Evolutionary conservation across 2,113 vertebrate genomes (phyloP).

Genomic region (Sinosuthora webbiana): DNA sequence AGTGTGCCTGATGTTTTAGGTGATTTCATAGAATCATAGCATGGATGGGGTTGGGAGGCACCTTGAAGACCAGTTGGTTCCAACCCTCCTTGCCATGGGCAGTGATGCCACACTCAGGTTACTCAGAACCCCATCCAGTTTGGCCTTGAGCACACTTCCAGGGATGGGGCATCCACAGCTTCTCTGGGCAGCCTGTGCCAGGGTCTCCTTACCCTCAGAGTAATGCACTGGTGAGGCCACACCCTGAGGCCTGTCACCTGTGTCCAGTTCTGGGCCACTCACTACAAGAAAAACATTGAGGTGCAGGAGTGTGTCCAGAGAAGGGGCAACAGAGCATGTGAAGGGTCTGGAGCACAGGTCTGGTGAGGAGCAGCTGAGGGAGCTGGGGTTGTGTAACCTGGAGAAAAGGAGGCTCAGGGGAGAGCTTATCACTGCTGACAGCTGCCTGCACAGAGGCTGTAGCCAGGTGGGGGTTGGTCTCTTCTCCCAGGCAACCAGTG

Average conservation of each 20-base stretch:
- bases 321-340: not conserved
- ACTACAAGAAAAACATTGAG: not conserved
- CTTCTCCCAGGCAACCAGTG: fast-evolving
- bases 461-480: too few species aligned
- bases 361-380: not conserved
- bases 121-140: not conserved
- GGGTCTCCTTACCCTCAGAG: not conserved
- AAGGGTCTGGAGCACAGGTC: not conserved
- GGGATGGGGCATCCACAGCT: not conserved
- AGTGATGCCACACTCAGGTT: not conserved
- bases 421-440: not conserved
- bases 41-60: not conserved
- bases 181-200: not conserved
- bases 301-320: not conserved
- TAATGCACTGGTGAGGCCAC: not conserved
- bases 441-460: not conserved
- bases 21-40: not conserved
- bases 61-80: not conserved
- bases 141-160: not conserved
- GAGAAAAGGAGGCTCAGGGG: not conserved
- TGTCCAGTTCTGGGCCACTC: not conserved
- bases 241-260: fast-evolving
- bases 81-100: not conserved
- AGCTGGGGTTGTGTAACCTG: not conserved
- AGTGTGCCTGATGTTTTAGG: not conserved